Evolutionary conservation across 2,888 invertebrate species (phyloP).

Genomic region (Nebria salina): DNA sequence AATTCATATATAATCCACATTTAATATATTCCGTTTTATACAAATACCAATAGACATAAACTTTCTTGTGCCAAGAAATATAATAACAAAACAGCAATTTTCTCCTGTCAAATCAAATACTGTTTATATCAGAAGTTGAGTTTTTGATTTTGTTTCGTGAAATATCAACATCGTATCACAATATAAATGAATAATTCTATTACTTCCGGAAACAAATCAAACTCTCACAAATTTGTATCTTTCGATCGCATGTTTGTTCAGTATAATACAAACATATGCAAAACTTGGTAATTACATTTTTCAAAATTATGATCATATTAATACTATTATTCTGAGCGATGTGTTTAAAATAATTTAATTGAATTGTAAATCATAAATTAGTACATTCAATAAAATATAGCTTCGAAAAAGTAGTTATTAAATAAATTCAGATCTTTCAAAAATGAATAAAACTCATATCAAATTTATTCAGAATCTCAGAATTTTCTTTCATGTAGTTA

Average conservation of each 20-base stretch:
- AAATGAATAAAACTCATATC: too few relatives aligned
- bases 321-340: too few relatives aligned
- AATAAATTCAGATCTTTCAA: too few relatives aligned
- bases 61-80: not conserved
- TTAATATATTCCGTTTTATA: not conserved
- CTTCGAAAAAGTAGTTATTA: too few relatives aligned
- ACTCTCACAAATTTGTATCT: not conserved
- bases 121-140: not conserved
- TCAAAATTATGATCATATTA: too few relatives aligned
- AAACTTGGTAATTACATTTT: too few relatives aligned
- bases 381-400: too few relatives aligned
- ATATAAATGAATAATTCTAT: not conserved
- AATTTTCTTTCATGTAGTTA: too few relatives aligned
- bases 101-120: not conserved
- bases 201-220: constrained; percentile 1
- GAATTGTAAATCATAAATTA: too few relatives aligned
- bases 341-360: too few relatives aligned
- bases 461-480: too few relatives aligned
- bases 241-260: not conserved
- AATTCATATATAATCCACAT: not conserved
- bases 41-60: not conserved
- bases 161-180: not conserved
- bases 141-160: constrained; percentile 1
- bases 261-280: too few relatives aligned
- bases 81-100: not conserved